Base-by-base conservation (phyloP, 2,888 invertebrate species). In the Crocallis elinguaria region DNA sequence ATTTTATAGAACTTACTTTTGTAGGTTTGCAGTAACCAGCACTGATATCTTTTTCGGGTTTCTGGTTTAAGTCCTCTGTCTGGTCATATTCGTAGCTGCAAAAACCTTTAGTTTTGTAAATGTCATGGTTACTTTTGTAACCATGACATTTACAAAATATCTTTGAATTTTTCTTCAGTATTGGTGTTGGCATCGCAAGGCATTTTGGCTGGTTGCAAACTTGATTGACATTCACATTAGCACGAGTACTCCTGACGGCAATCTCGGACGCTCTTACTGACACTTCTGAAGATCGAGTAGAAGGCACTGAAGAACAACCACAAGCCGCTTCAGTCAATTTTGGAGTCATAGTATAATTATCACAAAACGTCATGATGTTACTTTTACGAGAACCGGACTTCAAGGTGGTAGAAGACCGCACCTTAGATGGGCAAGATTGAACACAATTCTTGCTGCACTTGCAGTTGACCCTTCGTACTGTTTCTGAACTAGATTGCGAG, bases 281-380 rank as follows among this genome's bases (percentile, higher is more conserved):
- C 2, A 56, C 60, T 2, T 73, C 55, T 16, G 60, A 57, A 14
- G 49, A 29, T 36, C 50, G 29, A 1, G 65, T 71, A 0, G 69
- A 64, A 1, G 64, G 43, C 2, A 51, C 50, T 0, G 62, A 49
- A 1, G 59, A 38, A 2, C 56, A 53, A 2, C 77, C 76, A 33
- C 82, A 82, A 11, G 67, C 64, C 0, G 72, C 73, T 43, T 85
- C 80, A 6, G 62, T 69, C n/a, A 79, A n/a, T 14, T 56, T 72
- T 0, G 66, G 64, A 6, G 88, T 88, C 84, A 84, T 87, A 0
- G 88, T 87, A 21, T 46, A 60, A 11, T 61, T 74, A 46, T 88
- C 82, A 14, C 59, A 56, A 54, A 82, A 87, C 0, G 62, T 78
- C 71, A 75, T 76, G 19, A 86, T 82, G 44, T 83, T 84, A 19